Base-by-base conservation (phyloP, 2,113 vertebrate genomes). In the Phalacrocorax pelagicus region DNA sequence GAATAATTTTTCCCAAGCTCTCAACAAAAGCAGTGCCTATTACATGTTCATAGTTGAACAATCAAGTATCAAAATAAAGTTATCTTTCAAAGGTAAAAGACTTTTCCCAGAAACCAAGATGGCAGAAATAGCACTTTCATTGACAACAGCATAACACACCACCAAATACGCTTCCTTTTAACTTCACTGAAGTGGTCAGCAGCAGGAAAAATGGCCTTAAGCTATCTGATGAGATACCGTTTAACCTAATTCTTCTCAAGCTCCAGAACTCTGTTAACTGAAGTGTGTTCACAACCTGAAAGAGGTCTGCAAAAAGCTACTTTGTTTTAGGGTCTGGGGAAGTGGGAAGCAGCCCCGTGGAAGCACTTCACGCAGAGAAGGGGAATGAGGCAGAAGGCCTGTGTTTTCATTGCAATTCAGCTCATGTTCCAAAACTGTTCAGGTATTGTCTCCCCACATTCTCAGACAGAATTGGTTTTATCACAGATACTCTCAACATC, bases 71-170 rank as follows among this genome's bases (percentile, higher is more conserved):
- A 71, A 86, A 82, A 93, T 34, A 62, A 79, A 82, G 22, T 52
- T 81, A 44, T 21, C 54, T 92, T 70, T 84, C 46, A 92, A 88
- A 86, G 72, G 58, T 61, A 88, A 74, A 86, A 83, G 38, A 38
- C 58, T 71, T 44, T 46, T 59, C 49, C 47, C 54, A 91, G 38
- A 91, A 96, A 55, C 15, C 16, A 66, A 90, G 20, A 73, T 20
- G 19, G 34, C 54, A 91, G 12, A 69, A 86, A 77, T 13, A 74
- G 16, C 66, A 86, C 23, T 82, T 38, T 2, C 46, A 54, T 0
- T 73, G 24, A 75, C 58, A 72, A 63, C 13, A 72, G 44, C 40
- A 1, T 5, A 80, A 47, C 3, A 14, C 10, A 11, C 12, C 30
- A 79, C 7, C 9, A 65, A 67, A 85, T 3, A 5, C 0, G 8